Conservation (phyloP, 2,797 vertebrate genomes). For the Brachymystax lenok region DNA sequence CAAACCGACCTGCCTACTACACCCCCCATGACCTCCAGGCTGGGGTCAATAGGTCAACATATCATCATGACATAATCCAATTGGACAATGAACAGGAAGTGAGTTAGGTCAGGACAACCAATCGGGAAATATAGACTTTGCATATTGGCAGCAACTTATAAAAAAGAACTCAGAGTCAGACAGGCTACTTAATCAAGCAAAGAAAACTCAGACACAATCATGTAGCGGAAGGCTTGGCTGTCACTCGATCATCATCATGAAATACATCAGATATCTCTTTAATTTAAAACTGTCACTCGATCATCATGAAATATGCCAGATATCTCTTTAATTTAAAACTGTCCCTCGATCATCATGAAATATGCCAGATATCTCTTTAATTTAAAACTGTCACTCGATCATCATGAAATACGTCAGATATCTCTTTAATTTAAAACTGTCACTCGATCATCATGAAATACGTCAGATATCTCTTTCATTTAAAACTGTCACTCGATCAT, state of each 20-base stretch:
- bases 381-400: too few relatives aligned
- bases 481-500: too few relatives aligned
- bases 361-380: too few relatives aligned
- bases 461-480: too few relatives aligned
- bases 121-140: conserved; percentile 6
- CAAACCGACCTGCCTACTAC: conserved; percentile 5
- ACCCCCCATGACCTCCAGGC: neutral
- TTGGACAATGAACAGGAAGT: conserved; percentile 6
- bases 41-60: conserved; percentile 15
- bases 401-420: too few relatives aligned
- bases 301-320: too few relatives aligned
- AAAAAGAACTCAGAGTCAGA: conserved; percentile 16
- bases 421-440: too few relatives aligned
- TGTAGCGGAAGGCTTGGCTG: neutral
- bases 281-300: neutral
- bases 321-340: too few relatives aligned
- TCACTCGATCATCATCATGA: too few relatives aligned
- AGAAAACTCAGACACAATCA: neutral
- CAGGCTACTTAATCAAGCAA: neutral
- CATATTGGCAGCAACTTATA: conserved; percentile 5
- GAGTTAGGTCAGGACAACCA: neutral
- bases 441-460: too few relatives aligned
- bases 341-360: too few relatives aligned
- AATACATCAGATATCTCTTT: neutral
- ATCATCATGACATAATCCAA: conserved; percentile 9